These are phyloP conservation scores for Suricata suricatta DNA, from an alignment of 2,113 vertebrate genomes.

Conservation along the genomic window DNA sequence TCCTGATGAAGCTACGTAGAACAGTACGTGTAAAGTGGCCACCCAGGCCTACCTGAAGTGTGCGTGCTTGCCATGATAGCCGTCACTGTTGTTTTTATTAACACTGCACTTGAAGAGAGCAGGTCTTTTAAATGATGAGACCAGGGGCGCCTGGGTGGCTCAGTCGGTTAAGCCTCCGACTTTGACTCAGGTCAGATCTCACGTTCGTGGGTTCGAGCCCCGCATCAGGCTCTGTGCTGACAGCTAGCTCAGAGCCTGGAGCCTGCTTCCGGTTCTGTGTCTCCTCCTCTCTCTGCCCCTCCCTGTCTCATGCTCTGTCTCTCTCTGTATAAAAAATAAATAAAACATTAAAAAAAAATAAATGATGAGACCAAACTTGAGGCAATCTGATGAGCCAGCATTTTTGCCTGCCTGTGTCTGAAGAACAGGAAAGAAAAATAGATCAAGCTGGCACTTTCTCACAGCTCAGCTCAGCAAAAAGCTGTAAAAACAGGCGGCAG, in stretches of 20 bases:
- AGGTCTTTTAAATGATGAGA: not conserved
- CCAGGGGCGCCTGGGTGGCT: too few relatives aligned
- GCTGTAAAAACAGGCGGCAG: slow-evolving; percentile 43
- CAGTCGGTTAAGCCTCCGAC: too few relatives aligned
- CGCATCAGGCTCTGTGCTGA: too few relatives aligned
- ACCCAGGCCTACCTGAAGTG: too few relatives aligned
- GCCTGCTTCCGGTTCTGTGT: too few relatives aligned
- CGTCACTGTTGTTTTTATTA: not conserved
- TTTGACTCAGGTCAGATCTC: too few relatives aligned
- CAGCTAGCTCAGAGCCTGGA: too few relatives aligned
- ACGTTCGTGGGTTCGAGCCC: too few relatives aligned
- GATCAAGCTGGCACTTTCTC: slow-evolving; percentile 41
- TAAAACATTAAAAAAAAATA: too few relatives aligned
- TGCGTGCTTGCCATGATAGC: fast-evolving
- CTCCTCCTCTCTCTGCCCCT: too few relatives aligned
- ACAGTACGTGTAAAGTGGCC: fast-evolving
- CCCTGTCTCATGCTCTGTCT: too few relatives aligned
- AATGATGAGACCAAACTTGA: not conserved
- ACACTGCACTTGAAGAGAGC: not conserved
- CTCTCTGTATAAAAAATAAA: too few relatives aligned
- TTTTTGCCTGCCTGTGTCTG: not conserved
- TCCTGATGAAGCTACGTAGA: not conserved
- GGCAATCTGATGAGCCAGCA: not conserved
- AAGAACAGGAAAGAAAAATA: slow-evolving; percentile 34
- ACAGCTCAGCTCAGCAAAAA: not conserved